Evolutionary conservation across 2,888 invertebrate species (phyloP).

Genomic region (Athetis lepigone): DNA sequence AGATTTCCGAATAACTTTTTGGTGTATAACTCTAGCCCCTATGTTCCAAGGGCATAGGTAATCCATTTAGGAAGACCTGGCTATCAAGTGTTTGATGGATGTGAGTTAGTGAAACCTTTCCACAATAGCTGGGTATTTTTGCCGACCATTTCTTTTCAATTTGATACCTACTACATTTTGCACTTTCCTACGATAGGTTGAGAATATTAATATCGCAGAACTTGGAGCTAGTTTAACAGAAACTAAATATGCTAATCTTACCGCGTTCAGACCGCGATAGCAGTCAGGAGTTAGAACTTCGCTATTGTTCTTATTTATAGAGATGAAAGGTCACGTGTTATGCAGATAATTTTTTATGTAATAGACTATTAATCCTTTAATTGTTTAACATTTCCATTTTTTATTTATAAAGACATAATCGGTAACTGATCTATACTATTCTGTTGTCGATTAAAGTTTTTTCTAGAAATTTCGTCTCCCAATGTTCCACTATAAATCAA

Average conservation of each 20-base stretch:
- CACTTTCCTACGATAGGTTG: background rate
- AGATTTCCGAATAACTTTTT: constrained; percentile 22
- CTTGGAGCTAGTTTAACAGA: constrained; percentile 20
- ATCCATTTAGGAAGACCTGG: constrained; percentile 30
- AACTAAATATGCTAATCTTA: constrained; percentile 24
- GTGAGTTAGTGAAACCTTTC: constrained; percentile 19
- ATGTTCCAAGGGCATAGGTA: constrained; percentile 17
- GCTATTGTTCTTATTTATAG: constrained; percentile 21
- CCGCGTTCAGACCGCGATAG: background rate
- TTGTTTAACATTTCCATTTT: constrained; percentile 6
- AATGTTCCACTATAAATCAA: background rate
- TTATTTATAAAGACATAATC: too few relatives aligned
- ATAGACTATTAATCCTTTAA: constrained; percentile 1
- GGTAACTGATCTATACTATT: too few relatives aligned
- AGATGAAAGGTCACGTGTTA: constrained; percentile 17
- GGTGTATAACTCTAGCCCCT: constrained; percentile 10
- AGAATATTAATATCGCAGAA: background rate
- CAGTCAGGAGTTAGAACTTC: constrained; percentile 23
- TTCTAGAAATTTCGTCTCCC: background rate
- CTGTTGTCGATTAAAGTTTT: too few relatives aligned
- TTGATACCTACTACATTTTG: background rate
- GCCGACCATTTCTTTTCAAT: background rate
- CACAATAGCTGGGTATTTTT: background rate
- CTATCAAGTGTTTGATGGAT: constrained; percentile 40
- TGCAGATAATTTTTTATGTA: background rate